Evolutionary conservation across 2,113 vertebrate genomes (phyloP).

Genomic region (Ia io): DNA sequence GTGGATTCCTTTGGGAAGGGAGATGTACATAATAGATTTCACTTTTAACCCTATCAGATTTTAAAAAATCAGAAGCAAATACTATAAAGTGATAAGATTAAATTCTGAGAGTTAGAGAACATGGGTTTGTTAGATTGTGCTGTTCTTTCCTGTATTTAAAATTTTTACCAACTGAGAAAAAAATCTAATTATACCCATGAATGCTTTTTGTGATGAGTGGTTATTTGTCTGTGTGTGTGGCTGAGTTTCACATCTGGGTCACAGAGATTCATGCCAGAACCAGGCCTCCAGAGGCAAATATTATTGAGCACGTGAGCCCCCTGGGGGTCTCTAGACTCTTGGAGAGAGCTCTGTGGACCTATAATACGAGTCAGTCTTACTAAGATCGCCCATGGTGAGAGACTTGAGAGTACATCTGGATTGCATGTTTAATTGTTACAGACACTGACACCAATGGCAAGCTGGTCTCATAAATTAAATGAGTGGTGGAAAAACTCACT

Average conservation of each 20-base stretch:
- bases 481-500: neutral
- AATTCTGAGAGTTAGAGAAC: constrained; percentile 29
- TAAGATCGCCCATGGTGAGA: neutral
- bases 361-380: neutral
- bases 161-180: constrained; percentile 54
- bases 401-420: neutral
- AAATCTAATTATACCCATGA: constrained; percentile 72
- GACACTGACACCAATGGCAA: neutral
- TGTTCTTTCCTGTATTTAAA: constrained; percentile 64
- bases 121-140: constrained; percentile 35
- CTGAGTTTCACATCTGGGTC: constrained; percentile 60
- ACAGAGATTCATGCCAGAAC: constrained; percentile 40
- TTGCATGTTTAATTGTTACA: neutral
- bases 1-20: neutral
- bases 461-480: constrained; percentile 16
- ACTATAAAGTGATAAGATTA: constrained; percentile 17
- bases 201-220: constrained; percentile 51
- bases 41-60: constrained; percentile 28
- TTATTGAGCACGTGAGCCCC: neutral
- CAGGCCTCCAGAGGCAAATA: neutral
- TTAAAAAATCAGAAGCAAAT: constrained; percentile 29
- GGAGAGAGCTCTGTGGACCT: neutral
- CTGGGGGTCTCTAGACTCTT: neutral
- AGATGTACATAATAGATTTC: neutral
- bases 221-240: constrained; percentile 52